These are phyloP conservation scores for Eupristina koningsbergeri DNA, from an alignment of 1,140 invertebrate genomes.

Conservation along the genomic window DNA sequence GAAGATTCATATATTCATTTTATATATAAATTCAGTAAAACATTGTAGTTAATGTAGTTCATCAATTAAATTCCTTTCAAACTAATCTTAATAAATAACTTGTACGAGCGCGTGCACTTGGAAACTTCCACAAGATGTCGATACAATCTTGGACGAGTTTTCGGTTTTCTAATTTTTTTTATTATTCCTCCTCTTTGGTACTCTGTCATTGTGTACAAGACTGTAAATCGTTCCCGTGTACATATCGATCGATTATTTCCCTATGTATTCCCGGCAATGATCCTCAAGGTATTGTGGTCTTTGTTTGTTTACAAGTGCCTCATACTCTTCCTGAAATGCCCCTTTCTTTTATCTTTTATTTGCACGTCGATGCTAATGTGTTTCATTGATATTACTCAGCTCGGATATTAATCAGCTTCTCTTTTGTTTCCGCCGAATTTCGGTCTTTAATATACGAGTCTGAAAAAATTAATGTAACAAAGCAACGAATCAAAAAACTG, in stretches of 20 bases:
- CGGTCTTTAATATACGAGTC: too few species aligned
- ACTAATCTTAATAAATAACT: too few species aligned
- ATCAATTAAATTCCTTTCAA: too few species aligned
- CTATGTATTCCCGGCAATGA: not conserved
- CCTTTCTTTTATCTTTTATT: not conserved
- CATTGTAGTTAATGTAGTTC: too few species aligned
- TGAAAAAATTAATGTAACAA: too few species aligned
- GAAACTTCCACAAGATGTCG: constrained; percentile 11
- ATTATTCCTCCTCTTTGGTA: constrained; percentile 11
- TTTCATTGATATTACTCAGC: too few species aligned
- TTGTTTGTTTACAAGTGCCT: constrained; percentile 11
- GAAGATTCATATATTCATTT: too few species aligned
- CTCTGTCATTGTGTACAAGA: not conserved
- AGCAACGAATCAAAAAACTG: too few species aligned
- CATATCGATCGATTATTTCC: not conserved
- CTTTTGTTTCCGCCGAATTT: too few species aligned
- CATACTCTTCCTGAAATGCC: not conserved
- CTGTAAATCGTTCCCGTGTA: not conserved
- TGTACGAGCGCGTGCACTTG: constrained; percentile 6
- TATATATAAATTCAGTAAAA: too few species aligned
- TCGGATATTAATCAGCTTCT: too few species aligned
- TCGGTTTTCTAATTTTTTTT: constrained; percentile 20
- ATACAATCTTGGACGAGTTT: constrained; percentile 37
- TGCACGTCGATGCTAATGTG: too few species aligned
- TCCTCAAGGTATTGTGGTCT: not conserved